Base-by-base conservation (phyloP, 2,888 invertebrate genomes). In the Acleris emargana region DNA sequence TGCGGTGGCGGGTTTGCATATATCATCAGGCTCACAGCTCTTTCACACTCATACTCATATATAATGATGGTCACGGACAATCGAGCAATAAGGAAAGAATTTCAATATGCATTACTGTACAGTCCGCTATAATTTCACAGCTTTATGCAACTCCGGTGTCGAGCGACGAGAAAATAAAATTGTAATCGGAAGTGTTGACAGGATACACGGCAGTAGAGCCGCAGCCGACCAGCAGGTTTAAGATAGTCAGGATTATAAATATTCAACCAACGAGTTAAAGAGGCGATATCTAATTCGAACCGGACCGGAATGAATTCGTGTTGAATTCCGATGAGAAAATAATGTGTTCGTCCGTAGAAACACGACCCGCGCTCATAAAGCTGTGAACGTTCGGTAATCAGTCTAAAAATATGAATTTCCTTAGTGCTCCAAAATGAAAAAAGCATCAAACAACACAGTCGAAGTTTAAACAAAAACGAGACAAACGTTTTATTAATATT, bases 1-100 rank as follows among this genome's bases (percentile, higher is more conserved):
- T 68, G 82, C 85, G 86, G 85, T 82, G 86, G 88, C 89, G 88
- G 88, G 89, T 88, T 88, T 86, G 87, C 77, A 73, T 73, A 71
- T 72, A 69, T 78, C 79, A 72, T 76, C 86, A 80, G 71, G 69
- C 89, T 86, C 71, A 69, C 87, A 66, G 84, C 85, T 76, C 88
- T 81, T 64, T 76, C 89, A 84, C 78, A 77, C 83, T 78, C 76
- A 82, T 77, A 81, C 80, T 75, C 79, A 77, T 79, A 83, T 80
- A 81, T 78, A 80, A 84, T 82, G 83, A 83, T 83, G 85, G 77
- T 82, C 78, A 87, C 83, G 82, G 81, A 82, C 76, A 79, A 67
- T 70, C 72, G 88, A 91, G 88, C 90, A 89, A 74, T 82, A 89
- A 90, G 89, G 90, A 88, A 81, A 84, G 81, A 47, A 45, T 57